phyloP scores from a whole-genome alignment of 2,888 invertebrate genomes.

The Ferrisia virgata region DNA sequence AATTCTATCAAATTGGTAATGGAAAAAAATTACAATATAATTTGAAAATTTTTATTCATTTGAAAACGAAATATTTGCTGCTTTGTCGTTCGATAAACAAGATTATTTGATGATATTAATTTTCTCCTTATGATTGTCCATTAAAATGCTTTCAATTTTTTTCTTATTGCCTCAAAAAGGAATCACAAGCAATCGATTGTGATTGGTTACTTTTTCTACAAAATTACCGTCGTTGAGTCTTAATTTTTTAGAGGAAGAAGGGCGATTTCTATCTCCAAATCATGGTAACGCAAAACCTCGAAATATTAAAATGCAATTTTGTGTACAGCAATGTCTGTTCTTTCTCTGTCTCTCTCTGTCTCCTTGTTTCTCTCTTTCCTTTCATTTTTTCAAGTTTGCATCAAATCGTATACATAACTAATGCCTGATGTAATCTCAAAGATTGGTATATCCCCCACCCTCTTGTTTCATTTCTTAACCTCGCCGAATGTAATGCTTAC shows the following conservation, averaged over 20 bases:
- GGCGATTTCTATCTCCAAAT: not conserved
- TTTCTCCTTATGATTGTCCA: not conserved
- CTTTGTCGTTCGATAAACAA: not conserved
- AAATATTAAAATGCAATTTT: not conserved
- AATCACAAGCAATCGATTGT: not conserved
- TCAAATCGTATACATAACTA: not conserved
- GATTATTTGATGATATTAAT: not conserved
- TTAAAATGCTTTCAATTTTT: not conserved
- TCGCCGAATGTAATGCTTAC: not conserved
- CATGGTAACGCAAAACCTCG: not conserved
- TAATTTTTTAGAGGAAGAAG: too few species aligned
- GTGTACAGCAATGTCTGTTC: not conserved
- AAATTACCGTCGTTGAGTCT: not conserved
- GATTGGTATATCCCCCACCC: not conserved
- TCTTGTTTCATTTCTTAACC: not conserved
- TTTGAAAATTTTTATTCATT: not conserved
- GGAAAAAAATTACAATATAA: not conserved
- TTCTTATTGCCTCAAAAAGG: not conserved
- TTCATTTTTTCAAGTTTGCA: not conserved
- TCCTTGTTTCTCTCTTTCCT: too few species aligned
- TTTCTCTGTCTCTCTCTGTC: too few species aligned
- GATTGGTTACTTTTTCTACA: not conserved
- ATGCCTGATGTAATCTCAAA: not conserved
- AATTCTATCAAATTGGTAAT: conserved; percentile 10
- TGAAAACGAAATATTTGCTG: not conserved